These are phyloP conservation scores for Dipodomys spectabilis DNA, from an alignment of 2,113 vertebrate genomes.

Conservation along the genomic window DNA sequence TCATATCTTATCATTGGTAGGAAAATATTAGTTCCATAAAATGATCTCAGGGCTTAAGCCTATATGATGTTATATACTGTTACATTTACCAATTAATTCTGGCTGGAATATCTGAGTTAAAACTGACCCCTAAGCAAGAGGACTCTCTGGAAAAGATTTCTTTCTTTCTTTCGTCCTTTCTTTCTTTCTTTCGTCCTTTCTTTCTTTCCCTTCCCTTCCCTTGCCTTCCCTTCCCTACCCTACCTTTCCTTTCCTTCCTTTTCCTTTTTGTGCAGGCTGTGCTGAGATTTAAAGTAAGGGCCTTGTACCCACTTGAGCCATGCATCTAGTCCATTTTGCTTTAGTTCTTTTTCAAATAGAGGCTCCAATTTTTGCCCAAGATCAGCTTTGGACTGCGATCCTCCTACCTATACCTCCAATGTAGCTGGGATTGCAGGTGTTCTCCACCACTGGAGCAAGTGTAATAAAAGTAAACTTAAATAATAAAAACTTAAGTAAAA, in stretches of 20 bases:
- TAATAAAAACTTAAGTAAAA: conserved; percentile 38
- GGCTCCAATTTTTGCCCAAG: too few relatives aligned
- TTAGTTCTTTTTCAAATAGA: too few relatives aligned
- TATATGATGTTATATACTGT: not conserved
- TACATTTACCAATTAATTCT: conserved; percentile 40
- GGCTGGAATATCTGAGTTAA: not conserved
- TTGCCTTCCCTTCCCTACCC: not conserved
- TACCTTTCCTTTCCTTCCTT: not conserved
- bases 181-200: too few relatives aligned
- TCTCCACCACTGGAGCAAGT: not conserved
- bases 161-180: not conserved
- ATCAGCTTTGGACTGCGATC: too few relatives aligned
- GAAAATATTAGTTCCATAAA: not conserved
- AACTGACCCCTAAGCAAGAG: not conserved
- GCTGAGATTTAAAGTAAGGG: too few relatives aligned
- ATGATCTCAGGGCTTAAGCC: not conserved
- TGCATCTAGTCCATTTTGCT: too few relatives aligned
- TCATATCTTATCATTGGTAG: not conserved
- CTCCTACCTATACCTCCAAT: too few relatives aligned
- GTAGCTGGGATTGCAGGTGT: too few relatives aligned
- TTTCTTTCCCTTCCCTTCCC: not conserved
- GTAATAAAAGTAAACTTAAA: not conserved
- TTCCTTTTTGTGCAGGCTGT: not conserved
- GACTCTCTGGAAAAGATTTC: not conserved
- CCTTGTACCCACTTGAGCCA: too few relatives aligned